Conservation (phyloP, 2,113 vertebrate species). For the Scophthalmus maximus region DNA sequence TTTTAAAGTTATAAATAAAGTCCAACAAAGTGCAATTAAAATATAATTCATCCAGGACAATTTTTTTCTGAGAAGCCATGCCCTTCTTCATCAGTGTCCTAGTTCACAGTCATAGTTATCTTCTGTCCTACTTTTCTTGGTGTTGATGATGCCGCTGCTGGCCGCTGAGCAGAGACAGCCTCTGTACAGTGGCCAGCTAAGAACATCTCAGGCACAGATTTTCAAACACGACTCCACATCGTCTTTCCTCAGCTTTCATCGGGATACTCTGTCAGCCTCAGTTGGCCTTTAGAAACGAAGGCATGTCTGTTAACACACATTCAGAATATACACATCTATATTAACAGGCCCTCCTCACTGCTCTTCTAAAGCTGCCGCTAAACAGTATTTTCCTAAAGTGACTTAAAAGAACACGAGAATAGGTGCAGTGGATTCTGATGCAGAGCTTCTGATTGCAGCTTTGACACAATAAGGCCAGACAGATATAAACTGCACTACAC, state of each 20-base stretch:
- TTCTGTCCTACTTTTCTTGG: not conserved
- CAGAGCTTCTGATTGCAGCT: not conserved
- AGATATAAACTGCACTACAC: not conserved
- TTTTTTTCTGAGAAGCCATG: too few relatives aligned
- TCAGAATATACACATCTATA: too few relatives aligned
- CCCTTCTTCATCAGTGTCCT: too few relatives aligned
- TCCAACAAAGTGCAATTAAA: too few relatives aligned
- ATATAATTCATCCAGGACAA: too few relatives aligned
- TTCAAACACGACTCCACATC: not conserved
- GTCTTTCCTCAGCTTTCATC: not conserved
- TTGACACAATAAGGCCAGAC: not conserved
- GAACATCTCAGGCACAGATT: not conserved
- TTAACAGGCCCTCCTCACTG: too few relatives aligned
- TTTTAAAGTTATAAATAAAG: too few relatives aligned
- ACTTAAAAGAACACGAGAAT: not conserved
- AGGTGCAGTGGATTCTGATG: not conserved
- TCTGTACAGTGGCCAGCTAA: not conserved
- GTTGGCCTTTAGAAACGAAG: too few relatives aligned
- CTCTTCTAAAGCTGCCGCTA: too few relatives aligned
- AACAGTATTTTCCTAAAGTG: too few relatives aligned
- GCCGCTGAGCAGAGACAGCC: not conserved
- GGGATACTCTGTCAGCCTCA: too few relatives aligned
- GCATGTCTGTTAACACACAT: not conserved
- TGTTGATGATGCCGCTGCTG: not conserved
- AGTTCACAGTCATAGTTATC: not conserved